Percentiles rank a stretch among this genome's conserved stretches.
phyloP scores from a whole-genome alignment of 64 coral and sea anemone genomes.

The Stichodactyla mertensii region DNA sequence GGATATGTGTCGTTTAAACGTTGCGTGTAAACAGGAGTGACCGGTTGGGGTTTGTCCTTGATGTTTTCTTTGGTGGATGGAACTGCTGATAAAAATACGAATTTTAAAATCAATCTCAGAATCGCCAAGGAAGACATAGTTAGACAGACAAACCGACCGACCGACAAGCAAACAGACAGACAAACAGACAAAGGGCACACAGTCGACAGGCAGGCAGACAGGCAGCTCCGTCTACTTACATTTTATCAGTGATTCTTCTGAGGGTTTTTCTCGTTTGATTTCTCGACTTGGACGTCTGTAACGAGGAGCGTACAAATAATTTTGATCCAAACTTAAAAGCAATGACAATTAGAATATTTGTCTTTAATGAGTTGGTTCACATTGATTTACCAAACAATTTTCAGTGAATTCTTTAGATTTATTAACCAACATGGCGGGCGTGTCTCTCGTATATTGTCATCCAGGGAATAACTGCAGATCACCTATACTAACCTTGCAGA shows the following conservation, averaged over 20 bases:
- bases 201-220: background rate
- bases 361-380: no score
- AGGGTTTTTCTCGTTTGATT: background rate
- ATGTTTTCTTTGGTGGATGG: background rate
- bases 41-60: background rate
- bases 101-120: background rate
- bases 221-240: background rate
- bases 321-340: background rate
- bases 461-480: background rate
- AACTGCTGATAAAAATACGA: background rate
- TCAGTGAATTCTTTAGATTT: no score
- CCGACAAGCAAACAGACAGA: no score
- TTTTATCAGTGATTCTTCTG: background rate
- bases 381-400: no score
- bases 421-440: background rate
- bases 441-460: background rate
- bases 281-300: conserved; percentile 18
- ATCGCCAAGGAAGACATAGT: background rate
- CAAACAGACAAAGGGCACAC: no score
- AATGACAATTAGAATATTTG: no score
- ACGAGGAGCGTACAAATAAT: background rate
- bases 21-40: background rate
- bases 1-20: background rate
- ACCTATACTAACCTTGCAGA: background rate
- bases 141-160: no score